These are phyloP conservation scores for Erpetoichthys calabaricus DNA, from an alignment of 2,797 vertebrate genomes.

Conservation along the genomic window DNA sequence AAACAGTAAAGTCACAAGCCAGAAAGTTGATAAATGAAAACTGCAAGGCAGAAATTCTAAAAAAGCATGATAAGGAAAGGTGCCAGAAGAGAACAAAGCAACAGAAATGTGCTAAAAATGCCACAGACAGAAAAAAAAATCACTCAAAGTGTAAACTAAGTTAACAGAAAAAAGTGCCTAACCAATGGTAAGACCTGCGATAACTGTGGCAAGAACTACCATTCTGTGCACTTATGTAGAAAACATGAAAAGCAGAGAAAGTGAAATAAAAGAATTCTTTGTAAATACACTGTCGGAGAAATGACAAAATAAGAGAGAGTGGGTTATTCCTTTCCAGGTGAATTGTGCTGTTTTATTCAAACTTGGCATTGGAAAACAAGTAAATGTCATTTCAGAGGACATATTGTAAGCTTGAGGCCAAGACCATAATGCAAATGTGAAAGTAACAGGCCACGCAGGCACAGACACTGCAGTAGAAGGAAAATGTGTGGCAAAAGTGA, in stretches of 20 bases:
- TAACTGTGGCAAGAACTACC: background rate
- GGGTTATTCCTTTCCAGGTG: background rate
- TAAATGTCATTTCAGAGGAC: background rate
- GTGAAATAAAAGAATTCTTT: background rate
- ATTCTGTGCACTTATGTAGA: background rate
- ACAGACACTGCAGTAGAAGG: background rate
- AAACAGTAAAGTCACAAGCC: too few species aligned
- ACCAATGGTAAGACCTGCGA: background rate
- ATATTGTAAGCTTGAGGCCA: background rate
- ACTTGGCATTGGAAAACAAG: background rate
- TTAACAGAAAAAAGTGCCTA: background rate
- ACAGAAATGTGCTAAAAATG: background rate
- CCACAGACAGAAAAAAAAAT: background rate
- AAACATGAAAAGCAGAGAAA: background rate
- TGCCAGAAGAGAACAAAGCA: background rate
- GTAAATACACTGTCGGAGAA: background rate
- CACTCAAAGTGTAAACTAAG: background rate
- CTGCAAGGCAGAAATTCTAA: too few species aligned
- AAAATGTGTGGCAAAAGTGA: background rate
- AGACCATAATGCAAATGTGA: background rate
- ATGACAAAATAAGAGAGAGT: background rate
- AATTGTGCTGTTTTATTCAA: constrained; percentile 5
- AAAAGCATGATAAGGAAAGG: background rate
- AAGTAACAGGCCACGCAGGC: background rate
- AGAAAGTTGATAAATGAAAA: background rate